These are phyloP conservation scores for Coremacera marginata DNA, from an alignment of 2,888 invertebrate species.

Conservation along the genomic window DNA sequence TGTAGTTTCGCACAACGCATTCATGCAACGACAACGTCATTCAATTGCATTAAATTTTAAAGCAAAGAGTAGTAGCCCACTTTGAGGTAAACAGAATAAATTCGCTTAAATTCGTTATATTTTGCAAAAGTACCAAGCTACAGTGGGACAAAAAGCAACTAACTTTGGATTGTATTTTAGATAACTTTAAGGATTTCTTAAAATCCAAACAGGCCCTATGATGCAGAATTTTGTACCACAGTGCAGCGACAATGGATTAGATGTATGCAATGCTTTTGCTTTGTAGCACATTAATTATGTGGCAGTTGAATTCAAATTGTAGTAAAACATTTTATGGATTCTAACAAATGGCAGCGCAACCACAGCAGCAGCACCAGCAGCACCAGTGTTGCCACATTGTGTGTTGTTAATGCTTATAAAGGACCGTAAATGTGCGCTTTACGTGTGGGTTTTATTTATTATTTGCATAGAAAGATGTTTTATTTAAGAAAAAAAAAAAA, in stretches of 20 bases:
- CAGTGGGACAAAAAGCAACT: background rate
- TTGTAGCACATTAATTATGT: constrained; percentile 22
- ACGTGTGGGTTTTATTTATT: constrained; percentile 24
- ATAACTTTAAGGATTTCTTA: background rate
- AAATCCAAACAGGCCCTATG: background rate
- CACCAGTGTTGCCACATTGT: constrained; percentile 19
- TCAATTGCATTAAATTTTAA: constrained; percentile 10
- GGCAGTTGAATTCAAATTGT: constrained; percentile 1
- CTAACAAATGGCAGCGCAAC: constrained; percentile 10
- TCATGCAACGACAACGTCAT: background rate
- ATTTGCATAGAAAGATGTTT: constrained; percentile 36
- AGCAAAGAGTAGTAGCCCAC: constrained; percentile 16
- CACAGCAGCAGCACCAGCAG: background rate
- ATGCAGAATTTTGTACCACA: background rate
- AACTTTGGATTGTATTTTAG: background rate
- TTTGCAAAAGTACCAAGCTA: background rate
- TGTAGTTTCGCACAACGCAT: background rate
- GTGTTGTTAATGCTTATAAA: background rate
- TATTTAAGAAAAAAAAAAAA: background rate
- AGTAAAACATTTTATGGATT: constrained; percentile 3
- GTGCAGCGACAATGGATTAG: background rate
- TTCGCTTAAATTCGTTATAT: background rate
- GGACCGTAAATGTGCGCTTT: background rate
- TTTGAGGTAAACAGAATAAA: background rate
- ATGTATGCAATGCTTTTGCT: background rate